Evolutionary conservation across 2,888 invertebrate genomes (phyloP).

Genomic region (Lepeophtheirus nordmannii): DNA sequence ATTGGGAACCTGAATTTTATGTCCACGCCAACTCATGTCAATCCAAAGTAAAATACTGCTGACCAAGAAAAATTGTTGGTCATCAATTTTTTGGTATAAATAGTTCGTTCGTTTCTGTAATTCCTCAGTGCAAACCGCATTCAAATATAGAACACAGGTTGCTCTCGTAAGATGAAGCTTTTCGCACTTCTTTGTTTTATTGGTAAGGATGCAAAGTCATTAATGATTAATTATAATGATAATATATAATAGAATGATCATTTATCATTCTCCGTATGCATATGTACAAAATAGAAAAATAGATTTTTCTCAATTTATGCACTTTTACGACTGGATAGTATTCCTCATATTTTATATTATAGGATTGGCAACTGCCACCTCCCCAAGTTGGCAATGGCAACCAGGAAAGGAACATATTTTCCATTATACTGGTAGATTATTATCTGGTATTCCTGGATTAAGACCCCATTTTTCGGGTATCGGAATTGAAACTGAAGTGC

Average conservation of each 20-base stretch:
- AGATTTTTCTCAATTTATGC: not conserved
- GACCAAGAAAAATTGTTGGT: not conserved
- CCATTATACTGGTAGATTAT: conserved; percentile 21
- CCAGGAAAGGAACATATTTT: conserved; percentile 20
- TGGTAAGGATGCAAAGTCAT: conserved; percentile 12
- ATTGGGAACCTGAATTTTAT: too few relatives aligned
- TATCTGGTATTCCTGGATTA: conserved; percentile 24
- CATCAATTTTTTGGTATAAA: not conserved
- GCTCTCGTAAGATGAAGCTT: conserved; percentile 15
- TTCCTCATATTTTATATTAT: not conserved
- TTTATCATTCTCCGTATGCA: not conserved
- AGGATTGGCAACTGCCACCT: conserved; percentile 16
- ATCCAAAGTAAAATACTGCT: not conserved
- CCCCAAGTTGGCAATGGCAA: conserved; percentile 9
- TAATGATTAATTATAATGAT: too few relatives aligned
- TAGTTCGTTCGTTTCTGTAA: not conserved
- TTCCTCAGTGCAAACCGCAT: not conserved
- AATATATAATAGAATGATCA: not conserved
- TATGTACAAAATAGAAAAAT: not conserved
- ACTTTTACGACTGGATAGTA: not conserved
- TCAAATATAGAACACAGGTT: not conserved
- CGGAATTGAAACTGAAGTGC: conserved; percentile 19
- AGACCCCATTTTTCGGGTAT: conserved; percentile 24
- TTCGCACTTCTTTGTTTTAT: conserved; percentile 15
- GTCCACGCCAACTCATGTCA: not conserved